Percentiles rank a stretch among this genome's conserved stretches.
phyloP scores from a whole-genome alignment of 2,888 invertebrate genomes.

The Melipona bicolor region DNA sequence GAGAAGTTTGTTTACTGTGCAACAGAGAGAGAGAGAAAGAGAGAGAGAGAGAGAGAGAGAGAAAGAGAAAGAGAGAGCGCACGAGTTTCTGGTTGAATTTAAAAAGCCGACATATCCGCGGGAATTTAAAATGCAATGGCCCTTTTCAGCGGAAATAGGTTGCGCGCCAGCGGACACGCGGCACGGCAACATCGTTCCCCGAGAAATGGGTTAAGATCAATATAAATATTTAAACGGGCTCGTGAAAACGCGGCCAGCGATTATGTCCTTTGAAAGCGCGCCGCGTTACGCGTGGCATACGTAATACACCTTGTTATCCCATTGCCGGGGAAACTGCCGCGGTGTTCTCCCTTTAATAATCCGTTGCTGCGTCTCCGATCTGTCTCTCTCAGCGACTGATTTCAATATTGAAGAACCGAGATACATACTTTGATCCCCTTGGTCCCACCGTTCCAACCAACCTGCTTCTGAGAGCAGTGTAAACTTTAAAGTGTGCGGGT shows the following conservation, averaged over 20 bases:
- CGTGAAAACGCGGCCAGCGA: slow-evolving; percentile 32
- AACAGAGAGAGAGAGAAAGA: background rate
- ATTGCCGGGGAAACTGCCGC: background rate
- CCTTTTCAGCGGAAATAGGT: slow-evolving; percentile 51
- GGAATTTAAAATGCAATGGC: slow-evolving; percentile 54
- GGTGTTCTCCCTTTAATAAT: background rate
- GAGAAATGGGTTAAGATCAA: slow-evolving; percentile 61
- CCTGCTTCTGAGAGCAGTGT: background rate
- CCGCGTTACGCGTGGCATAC: slow-evolving; percentile 8
- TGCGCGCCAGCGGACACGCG: slow-evolving; percentile 33
- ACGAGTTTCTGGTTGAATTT: slow-evolving; percentile 40
- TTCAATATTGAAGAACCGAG: background rate
- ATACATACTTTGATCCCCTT: background rate
- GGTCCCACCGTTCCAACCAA: background rate
- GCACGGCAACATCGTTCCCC: slow-evolving; percentile 32
- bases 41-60: too few species aligned
- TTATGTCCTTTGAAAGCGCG: slow-evolving; percentile 43
- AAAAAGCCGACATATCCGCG: slow-evolving; percentile 43
- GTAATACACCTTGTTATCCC: slow-evolving; percentile 33
- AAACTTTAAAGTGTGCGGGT: background rate
- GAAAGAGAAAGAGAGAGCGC: background rate
- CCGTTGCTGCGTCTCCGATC: background rate
- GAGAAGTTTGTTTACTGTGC: slow-evolving; percentile 4
- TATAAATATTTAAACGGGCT: slow-evolving; percentile 57
- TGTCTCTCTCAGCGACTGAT: background rate